Base-by-base conservation (phyloP, 2,888 invertebrate genomes). In the Aphidius colemani region DNA sequence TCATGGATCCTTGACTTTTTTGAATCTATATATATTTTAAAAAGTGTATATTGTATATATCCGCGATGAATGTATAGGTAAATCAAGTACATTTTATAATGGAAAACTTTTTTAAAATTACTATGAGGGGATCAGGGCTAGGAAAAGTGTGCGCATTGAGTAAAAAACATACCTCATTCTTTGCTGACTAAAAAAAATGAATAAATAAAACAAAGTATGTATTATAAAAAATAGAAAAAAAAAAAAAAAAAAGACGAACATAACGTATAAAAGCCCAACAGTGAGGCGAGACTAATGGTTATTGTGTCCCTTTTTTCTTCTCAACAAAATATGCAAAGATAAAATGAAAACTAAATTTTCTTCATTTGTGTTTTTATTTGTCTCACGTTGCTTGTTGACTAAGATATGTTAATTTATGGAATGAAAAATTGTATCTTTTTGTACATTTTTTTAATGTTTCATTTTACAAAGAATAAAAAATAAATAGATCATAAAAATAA, bases 1-100 rank as follows among this genome's bases (percentile, higher is more conserved):
- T 75, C 76, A 76, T 68, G 76, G 75, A 71, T 73, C 69, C 74
- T 76, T 74, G 75, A 76, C 73, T 74, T 67, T 64, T 63, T 67
- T 69, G 69, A 71, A 69, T 69, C 67, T 67, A 69, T 66, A 64
- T 66, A 64, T 58, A 55, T 50, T 65, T 58, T 51, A 50, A 48
- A 48, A 40, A 55, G 41, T 18, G 13, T 18, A 50, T 62, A 58
- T 6, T 11, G 56, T 18, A 18, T 18, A 18, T 18, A 18, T 18
- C 13, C 13, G 13, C 0, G 13, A 18, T 18, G 2, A 18, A 18
- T 18, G 13, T 18, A 18, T 64, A 60, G 65, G 67, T 63, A 64
- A 46, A 59, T 61, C 55, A 48, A 51, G 30, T 59, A 59, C 56
- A 57, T 60, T 59, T 68, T 41, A 61, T 68, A 68, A 69, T 69